These are phyloP conservation scores for Phalacrocorax carbo DNA, from an alignment of 2,113 vertebrate genomes.

Conservation along the genomic window DNA sequence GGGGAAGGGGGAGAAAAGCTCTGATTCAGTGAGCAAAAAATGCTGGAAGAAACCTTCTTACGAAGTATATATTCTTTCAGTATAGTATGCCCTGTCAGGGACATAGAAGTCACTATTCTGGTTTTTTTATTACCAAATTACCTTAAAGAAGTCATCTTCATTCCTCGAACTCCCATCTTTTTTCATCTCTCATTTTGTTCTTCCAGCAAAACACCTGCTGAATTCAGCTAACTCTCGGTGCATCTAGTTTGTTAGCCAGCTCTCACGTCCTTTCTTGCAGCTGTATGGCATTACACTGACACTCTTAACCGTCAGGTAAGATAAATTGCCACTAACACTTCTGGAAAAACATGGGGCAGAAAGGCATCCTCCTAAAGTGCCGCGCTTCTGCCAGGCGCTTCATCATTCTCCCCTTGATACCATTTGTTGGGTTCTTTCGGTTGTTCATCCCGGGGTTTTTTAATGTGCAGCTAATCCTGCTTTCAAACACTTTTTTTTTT, in stretches of 20 bases:
- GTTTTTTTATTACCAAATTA: neutral
- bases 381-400: accelerated
- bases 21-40: neutral
- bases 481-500: neutral
- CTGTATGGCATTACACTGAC: neutral
- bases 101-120: neutral
- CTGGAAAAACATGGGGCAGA: neutral
- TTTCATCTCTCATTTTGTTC: neutral
- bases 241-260: neutral
- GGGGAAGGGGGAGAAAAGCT: neutral
- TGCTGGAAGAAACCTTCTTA: neutral
- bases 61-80: neutral
- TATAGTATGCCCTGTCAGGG: neutral
- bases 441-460: neutral
- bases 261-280: neutral
- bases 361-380: neutral
- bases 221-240: neutral
- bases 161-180: neutral
- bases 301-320: slow-evolving; percentile 23
- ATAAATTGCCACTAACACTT: neutral
- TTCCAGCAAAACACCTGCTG: neutral
- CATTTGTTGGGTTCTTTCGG: neutral
- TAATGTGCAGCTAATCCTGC: neutral
- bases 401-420: accelerated
- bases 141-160: neutral